Percentiles rank a stretch among this genome's conserved stretches.
Evolutionary conservation across 1,140 invertebrate species (phyloP).

Genomic region (Drepana arcuata): DNA sequence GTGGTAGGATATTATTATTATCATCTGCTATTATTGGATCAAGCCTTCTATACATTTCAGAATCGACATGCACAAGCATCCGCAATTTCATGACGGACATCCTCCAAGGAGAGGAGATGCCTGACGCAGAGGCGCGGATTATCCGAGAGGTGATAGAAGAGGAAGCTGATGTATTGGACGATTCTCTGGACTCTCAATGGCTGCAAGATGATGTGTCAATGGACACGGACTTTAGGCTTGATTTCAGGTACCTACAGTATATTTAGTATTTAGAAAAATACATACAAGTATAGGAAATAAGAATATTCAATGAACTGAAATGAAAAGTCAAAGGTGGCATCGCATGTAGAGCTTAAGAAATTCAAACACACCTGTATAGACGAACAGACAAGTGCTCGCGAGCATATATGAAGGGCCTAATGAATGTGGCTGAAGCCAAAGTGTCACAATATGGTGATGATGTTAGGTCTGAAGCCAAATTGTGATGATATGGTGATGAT

Average conservation of each 20-base stretch:
- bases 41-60: conserved; percentile 23
- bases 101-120: conserved; percentile 38
- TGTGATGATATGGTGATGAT: too few species aligned
- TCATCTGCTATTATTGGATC: neutral
- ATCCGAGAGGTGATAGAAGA: conserved; percentile 52
- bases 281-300: too few species aligned
- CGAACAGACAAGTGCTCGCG: too few species aligned
- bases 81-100: conserved; percentile 58
- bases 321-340: too few species aligned
- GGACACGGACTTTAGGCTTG: conserved; percentile 36
- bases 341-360: too few species aligned
- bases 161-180: conserved; percentile 49
- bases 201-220: conserved; percentile 48
- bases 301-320: too few species aligned
- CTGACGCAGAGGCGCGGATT: conserved; percentile 39
- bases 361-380: too few species aligned
- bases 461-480: too few species aligned
- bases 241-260: conserved; percentile 38
- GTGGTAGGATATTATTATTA: conserved; percentile 3
- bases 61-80: conserved; percentile 57
- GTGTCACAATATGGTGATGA: too few species aligned
- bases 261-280: too few species aligned
- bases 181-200: conserved; percentile 54
- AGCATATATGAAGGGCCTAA: too few species aligned
- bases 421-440: too few species aligned